A percentile compares a stretch with the other conserved stretches of the same genome.
These are phyloP conservation scores for Aleadryas rufinucha DNA, from an alignment of 2,113 vertebrate species.

Conservation along the genomic window DNA sequence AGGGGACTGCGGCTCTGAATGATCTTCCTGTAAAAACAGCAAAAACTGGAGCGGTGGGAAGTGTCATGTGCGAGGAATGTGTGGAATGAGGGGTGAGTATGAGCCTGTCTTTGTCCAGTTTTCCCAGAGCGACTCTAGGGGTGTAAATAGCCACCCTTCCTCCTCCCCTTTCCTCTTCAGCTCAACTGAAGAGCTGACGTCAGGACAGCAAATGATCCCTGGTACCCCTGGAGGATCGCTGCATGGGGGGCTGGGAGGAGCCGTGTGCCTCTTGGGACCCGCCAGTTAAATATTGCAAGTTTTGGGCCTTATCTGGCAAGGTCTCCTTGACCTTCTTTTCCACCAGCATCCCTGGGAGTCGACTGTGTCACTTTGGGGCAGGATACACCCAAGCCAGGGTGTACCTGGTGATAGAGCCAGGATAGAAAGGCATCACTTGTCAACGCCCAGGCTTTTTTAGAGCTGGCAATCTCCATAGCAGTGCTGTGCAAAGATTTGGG, in stretches of 20 bases:
- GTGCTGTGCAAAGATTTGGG: neutral
- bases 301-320: neutral
- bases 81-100: slow-evolving; percentile 19
- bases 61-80: neutral
- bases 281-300: neutral
- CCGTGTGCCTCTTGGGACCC: neutral
- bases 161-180: neutral
- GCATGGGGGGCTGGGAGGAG: neutral
- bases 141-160: neutral
- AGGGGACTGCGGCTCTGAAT: neutral
- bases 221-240: neutral
- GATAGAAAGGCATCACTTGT: neutral
- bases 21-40: neutral
- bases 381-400: neutral
- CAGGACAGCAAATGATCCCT: neutral
- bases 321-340: neutral
- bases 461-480: neutral
- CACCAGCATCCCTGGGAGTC: neutral
- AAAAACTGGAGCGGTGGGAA: neutral
- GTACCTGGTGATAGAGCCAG: neutral
- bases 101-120: neutral
- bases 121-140: neutral
- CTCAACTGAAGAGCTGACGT: neutral
- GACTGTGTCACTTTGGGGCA: neutral
- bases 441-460: neutral